Evolutionary conservation across 2,888 invertebrate genomes (phyloP).

Genomic region (Aphidoletes aphidimyza): DNA sequence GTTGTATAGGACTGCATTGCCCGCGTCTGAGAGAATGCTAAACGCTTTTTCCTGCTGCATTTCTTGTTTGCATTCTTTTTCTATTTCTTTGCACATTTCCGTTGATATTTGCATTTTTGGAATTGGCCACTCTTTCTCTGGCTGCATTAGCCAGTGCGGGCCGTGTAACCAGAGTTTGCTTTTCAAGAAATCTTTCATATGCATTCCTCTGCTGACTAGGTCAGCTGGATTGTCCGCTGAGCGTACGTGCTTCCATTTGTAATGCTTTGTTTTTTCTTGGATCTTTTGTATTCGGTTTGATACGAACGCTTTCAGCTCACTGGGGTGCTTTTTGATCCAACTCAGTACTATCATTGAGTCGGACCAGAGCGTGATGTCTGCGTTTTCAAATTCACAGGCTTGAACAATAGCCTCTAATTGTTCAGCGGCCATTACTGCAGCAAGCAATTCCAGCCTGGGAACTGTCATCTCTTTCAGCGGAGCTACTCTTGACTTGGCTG

Average conservation of each 20-base stretch:
- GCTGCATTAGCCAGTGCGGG: too few relatives aligned
- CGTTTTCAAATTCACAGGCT: conserved; percentile 56
- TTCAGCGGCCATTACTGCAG: conserved; percentile 43
- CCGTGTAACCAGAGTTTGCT: too few relatives aligned
- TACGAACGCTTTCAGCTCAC: conserved; percentile 59
- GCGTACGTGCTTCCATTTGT: conserved; percentile 59
- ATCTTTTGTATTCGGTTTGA: conserved; percentile 59
- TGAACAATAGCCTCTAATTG: neutral
- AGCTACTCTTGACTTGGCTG: conserved; percentile 53
- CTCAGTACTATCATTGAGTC: conserved; percentile 59
- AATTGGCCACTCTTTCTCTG: too few relatives aligned
- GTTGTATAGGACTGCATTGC: too few relatives aligned
- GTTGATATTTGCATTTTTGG: too few relatives aligned
- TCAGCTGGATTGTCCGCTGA: conserved; percentile 59
- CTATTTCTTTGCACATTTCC: too few relatives aligned
- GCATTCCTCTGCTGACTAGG: conserved; percentile 58
- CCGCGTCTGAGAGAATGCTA: too few relatives aligned
- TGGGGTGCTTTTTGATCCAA: conserved; percentile 58
- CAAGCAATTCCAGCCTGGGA: conserved; percentile 54
- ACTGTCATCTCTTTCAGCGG: conserved; percentile 10
- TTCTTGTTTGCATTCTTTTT: too few relatives aligned
- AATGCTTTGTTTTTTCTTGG: conserved; percentile 56
- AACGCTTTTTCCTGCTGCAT: too few relatives aligned
- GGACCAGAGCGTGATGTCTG: conserved; percentile 57
- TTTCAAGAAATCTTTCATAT: too few relatives aligned